Percentiles rank a stretch among this genome's conserved stretches.
Evolutionary conservation across 2,888 invertebrate species (phyloP).

Genomic region (Melinaea menophilus): DNA sequence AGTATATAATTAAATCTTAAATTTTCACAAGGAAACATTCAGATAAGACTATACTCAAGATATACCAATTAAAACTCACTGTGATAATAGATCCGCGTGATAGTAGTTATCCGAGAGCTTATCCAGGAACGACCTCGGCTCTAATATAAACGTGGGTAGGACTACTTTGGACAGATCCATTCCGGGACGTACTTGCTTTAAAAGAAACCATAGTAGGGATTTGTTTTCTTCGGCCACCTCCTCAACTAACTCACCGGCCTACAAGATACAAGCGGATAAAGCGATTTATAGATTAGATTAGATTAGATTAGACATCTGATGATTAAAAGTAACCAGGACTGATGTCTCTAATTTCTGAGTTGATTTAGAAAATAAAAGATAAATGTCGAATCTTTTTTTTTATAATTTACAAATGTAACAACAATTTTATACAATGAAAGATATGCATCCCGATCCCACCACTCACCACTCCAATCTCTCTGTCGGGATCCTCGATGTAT

Average conservation of each 20-base stretch:
- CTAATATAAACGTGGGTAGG: slow-evolving; percentile 94
- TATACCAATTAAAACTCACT: slow-evolving; percentile 72
- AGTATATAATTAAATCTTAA: too few relatives aligned
- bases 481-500: slow-evolving; percentile 72
- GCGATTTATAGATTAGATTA: too few relatives aligned
- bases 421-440: not conserved
- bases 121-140: slow-evolving; percentile 95
- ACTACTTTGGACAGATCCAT: slow-evolving; percentile 97
- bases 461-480: slow-evolving; percentile 75
- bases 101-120: slow-evolving; percentile 96
- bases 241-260: slow-evolving; percentile 91
- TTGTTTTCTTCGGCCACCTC: slow-evolving; percentile 97
- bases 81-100: slow-evolving; percentile 91
- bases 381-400: too few relatives aligned
- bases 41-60: too few relatives aligned
- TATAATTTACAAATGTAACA: too few relatives aligned
- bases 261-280: slow-evolving; percentile 26
- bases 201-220: slow-evolving; percentile 94
- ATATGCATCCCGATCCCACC: not conserved
- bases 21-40: too few relatives aligned
- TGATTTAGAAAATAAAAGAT: too few relatives aligned
- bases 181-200: slow-evolving; percentile 96
- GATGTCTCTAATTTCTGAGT: too few relatives aligned
- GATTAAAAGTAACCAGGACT: too few relatives aligned
- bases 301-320: too few relatives aligned